Evolutionary conservation across 2,797 vertebrate genomes (phyloP), one percentile per base, ranked within the genome.

Genomic region (Mus spretus): DNA sequence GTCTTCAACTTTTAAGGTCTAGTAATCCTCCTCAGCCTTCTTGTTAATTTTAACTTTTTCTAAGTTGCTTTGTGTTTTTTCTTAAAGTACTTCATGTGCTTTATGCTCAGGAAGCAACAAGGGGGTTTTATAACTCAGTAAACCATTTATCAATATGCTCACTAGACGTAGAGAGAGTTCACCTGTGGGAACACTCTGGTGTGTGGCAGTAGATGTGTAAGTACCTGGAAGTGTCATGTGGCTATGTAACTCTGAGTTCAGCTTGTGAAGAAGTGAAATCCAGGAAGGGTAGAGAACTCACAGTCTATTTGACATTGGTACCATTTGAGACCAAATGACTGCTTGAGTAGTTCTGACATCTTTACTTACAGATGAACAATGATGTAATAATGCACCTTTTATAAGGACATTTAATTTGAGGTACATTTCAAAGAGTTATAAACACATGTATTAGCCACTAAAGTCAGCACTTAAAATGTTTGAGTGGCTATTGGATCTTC

Each of bases 1-100:
- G 4, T 75, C 72, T 44, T 10, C 10, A 44, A 44, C 37, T 40
- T 74, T 44, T 44, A 44, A 75, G 72, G 20, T 75, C 72, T 22
- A 75, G 37, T 24, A 44, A 44, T 75, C 37, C 40, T 44, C 74
- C 37, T 75, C 22, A 44, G 22, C 40, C 37, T 75, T 44, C 65
- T 59, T 93, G 47, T 91, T 96, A 85, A 79, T 92, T 96, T 97
- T 94, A 94, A 77, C 57, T 82, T 95, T 94, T 92, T 74, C 82
- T 84, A 97, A 95, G 34, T 94, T 31, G 15, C 26, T 63, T 10
- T 17, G 24, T 81, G 75, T 91, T 57, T 19, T 22, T 72, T 47
- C 61, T 65, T 57, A 22, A 31, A 83, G 28, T 86, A 37, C n/a
- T 80, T 93, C 65, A 83, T 50, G 57, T 72, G 95, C 31, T 96